Base-by-base conservation (phyloP, 2,888 invertebrate species). In the Sericinus montela region DNA sequence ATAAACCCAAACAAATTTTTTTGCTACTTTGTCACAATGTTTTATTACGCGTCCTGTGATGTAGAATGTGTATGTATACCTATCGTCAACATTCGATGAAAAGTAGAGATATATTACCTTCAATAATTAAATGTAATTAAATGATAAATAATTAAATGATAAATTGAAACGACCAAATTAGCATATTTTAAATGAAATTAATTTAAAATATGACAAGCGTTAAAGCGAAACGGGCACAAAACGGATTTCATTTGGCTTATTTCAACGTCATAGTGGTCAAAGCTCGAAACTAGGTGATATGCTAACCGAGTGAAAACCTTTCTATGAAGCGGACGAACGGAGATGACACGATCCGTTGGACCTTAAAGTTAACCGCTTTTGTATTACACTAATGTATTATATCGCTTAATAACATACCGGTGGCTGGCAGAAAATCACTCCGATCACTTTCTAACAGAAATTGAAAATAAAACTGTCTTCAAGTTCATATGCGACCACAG, bases 291-390 rank as follows among this genome's bases (percentile, higher is more conserved):
- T 46, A 49, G 53, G 54, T 54, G 56, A 60, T 58, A 57, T 56
- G 56, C 53, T 43, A 49, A 53, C 51, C 19, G 57, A 54, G 57
- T 56, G 60, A 49, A 30, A 49, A 60, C 59, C 62, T 61, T 62
- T 63, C 62, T 65, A 62, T 54, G 57, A 56, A 36, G 48, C 45
- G 38, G 40, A 52, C 51, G 54, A 56, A 54, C 52, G 48, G 47
- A 44, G 49, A 48, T 32, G 42, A 47, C 32, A 49, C 32, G 47
- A 45, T 45, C 48, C 51, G 55, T 29, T 58, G 71, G 66, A 73
- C 74, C 71, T 68, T 70, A 69, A 72, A 72, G 71, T 68, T 67
- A 73, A 71, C 72, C 72, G 70, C 73, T 72, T 68, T 68, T 69
- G 30, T 30, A 36, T 15, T 10, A 72, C 59, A 32, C 42, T 30